phyloP scores from a whole-genome alignment of 2,888 invertebrate genomes.

The Calameuta filiformis region DNA sequence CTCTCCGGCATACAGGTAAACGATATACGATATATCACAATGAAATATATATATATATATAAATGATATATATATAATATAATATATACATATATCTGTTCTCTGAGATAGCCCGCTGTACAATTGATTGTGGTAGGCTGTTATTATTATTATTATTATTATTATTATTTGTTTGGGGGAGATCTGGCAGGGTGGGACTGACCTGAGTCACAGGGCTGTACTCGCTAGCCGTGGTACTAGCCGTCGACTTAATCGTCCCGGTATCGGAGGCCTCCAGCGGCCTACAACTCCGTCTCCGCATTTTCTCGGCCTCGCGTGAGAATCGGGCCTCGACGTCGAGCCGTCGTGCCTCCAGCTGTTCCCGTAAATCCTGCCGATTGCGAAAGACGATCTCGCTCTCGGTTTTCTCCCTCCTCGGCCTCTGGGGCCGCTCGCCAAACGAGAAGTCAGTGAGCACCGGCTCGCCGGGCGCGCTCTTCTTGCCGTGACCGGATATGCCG shows the following conservation, averaged over 20 bases:
- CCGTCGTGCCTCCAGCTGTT: constrained; percentile 67
- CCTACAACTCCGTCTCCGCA: constrained; percentile 66
- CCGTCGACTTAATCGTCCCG: constrained; percentile 59
- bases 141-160: constrained; percentile 8
- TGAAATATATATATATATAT: not conserved
- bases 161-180: constrained; percentile 21
- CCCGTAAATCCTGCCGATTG: constrained; percentile 71
- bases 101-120: not conserved
- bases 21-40: not conserved
- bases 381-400: constrained; percentile 87
- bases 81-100: not conserved
- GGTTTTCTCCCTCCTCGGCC: constrained; percentile 86
- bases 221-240: constrained; percentile 63
- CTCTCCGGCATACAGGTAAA: not conserved
- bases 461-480: constrained; percentile 70
- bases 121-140: not conserved
- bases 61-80: not conserved
- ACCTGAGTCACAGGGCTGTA: constrained; percentile 63
- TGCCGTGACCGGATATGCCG: constrained; percentile 62
- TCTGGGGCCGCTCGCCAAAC: constrained; percentile 67
- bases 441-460: constrained; percentile 78
- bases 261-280: constrained; percentile 59
- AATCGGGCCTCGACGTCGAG: constrained; percentile 66
- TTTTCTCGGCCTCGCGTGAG: constrained; percentile 63
- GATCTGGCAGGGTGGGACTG: constrained; percentile 47